Percentiles rank a stretch among this genome's conserved stretches.
phyloP scores from a whole-genome alignment of 2,113 vertebrate genomes.

The Thunnus thynnus region DNA sequence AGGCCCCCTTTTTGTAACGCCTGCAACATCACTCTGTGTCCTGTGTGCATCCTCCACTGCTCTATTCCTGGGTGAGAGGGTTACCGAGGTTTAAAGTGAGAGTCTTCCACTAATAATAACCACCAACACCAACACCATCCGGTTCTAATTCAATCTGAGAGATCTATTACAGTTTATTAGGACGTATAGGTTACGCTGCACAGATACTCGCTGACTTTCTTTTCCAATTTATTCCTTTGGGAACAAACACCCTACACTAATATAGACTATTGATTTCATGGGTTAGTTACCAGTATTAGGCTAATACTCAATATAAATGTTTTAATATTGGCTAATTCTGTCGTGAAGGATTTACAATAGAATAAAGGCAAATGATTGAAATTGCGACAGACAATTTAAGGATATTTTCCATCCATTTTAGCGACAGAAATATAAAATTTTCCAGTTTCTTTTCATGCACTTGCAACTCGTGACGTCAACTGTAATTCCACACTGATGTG shows the following conservation, averaged over 20 bases:
- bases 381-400: not conserved
- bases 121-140: slow-evolving; percentile 48
- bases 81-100: slow-evolving; percentile 45
- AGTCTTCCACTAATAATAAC: slow-evolving; percentile 65
- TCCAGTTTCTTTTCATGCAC: slow-evolving; percentile 24
- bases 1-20: slow-evolving; percentile 35
- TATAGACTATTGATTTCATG: not conserved
- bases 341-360: too few relatives aligned
- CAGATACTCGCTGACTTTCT: slow-evolving; percentile 28
- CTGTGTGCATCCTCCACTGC: slow-evolving; percentile 29
- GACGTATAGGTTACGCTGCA: slow-evolving; percentile 38
- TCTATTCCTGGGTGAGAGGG: slow-evolving; percentile 54
- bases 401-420: slow-evolving; percentile 4
- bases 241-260: not conserved
- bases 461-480: slow-evolving; percentile 34
- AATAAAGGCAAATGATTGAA: not conserved
- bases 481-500: slow-evolving; percentile 62
- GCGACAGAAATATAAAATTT: not conserved
- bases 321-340: too few relatives aligned
- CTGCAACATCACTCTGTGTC: slow-evolving; percentile 49
- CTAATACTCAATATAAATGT: not conserved
- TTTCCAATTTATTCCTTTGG: slow-evolving; percentile 11
- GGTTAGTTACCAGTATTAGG: not conserved
- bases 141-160: slow-evolving; percentile 29
- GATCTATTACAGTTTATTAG: slow-evolving; percentile 55